phyloP scores from a whole-genome alignment of 2,113 vertebrate species.

The Centrocercus urophasianus region DNA sequence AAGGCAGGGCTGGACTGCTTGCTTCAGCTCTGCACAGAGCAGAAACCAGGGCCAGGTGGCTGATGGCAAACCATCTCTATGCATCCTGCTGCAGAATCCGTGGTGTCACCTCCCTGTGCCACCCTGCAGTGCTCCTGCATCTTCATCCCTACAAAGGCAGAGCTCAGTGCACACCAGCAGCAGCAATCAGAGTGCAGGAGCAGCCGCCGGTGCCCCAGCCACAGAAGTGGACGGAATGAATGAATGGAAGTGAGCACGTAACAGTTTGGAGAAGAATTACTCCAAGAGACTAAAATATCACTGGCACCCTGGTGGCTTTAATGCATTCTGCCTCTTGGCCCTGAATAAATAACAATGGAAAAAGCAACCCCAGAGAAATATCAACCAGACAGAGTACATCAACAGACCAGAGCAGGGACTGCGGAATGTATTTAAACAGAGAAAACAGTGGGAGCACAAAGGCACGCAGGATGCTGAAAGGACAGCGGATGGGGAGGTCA shows the following conservation, averaged over 20 bases:
- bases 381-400: conserved; percentile 60
- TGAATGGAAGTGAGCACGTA: neutral
- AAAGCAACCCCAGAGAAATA: conserved; percentile 64
- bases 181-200: neutral
- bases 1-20: neutral
- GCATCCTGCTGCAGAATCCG: neutral
- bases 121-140: neutral
- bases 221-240: neutral
- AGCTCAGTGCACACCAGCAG: neutral
- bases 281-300: neutral
- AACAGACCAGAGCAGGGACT: conserved; percentile 35
- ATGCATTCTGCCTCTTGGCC: conserved; percentile 57
- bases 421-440: conserved; percentile 46
- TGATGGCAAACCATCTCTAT: neutral
- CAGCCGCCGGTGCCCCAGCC: neutral
- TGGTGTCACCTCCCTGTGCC: neutral
- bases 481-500: neutral
- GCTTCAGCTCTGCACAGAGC: neutral
- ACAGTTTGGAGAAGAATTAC: neutral
- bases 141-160: rapidly evolving
- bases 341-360: conserved; percentile 41
- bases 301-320: conserved; percentile 21
- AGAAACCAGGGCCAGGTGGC: neutral
- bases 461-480: neutral
- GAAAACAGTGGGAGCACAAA: conserved; percentile 43